A percentile compares a stretch with the other conserved stretches of the same genome.
These are phyloP conservation scores for Pipistrellus kuhlii DNA, from an alignment of 2,797 vertebrate species.

Conservation along the genomic window DNA sequence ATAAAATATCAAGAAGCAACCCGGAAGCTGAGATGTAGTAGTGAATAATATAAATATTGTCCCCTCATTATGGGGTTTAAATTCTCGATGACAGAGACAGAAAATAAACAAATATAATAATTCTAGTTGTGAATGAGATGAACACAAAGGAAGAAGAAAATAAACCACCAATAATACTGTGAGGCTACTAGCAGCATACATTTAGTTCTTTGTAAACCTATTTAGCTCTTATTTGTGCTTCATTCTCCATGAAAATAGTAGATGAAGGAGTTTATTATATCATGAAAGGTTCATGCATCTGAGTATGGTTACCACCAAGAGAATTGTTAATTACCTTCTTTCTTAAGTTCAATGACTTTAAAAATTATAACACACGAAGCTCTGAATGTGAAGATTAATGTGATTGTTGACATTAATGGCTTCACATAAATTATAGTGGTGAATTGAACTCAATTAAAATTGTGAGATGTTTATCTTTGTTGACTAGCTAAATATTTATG, in stretches of 20 bases:
- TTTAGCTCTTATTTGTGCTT: constrained; percentile 9
- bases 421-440: constrained; percentile 79
- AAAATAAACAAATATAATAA: constrained; percentile 3
- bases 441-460: constrained; percentile 84
- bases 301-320: constrained; percentile 49
- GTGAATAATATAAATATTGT: background rate
- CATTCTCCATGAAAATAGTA: background rate
- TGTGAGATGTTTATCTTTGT: constrained; percentile 77
- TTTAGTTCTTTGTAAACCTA: constrained; percentile 1
- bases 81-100: background rate
- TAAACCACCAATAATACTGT: background rate
- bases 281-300: background rate
- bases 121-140: background rate
- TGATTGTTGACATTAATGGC: constrained; percentile 70
- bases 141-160: background rate
- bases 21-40: background rate
- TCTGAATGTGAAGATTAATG: constrained; percentile 77
- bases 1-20: background rate
- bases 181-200: background rate
- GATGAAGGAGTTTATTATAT: background rate
- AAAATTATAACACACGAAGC: constrained; percentile 66
- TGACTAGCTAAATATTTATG: constrained; percentile 77
- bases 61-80: background rate
- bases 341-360: constrained; percentile 78
- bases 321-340: constrained; percentile 78